Evolutionary conservation across 1,140 invertebrate species (phyloP).

Genomic region (Diorhabda sublineata): DNA sequence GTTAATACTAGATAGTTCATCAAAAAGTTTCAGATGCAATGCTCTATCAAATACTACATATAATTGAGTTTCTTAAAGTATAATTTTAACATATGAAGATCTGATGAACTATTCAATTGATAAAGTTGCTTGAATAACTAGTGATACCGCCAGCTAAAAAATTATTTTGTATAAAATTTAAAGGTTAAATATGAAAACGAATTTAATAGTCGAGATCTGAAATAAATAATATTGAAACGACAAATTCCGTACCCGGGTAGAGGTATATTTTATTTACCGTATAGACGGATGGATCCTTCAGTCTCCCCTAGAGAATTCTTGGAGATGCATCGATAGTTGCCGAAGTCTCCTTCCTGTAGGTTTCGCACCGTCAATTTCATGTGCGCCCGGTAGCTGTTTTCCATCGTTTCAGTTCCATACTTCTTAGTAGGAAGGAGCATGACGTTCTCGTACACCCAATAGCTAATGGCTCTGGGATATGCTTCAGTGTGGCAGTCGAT

Average conservation of each 20-base stretch:
- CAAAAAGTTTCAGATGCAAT: too few species aligned
- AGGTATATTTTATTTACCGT: slow-evolving; percentile 65
- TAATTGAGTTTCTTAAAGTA: too few species aligned
- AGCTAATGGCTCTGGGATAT: slow-evolving; percentile 86
- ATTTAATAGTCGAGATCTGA: not conserved
- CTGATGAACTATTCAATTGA: too few species aligned
- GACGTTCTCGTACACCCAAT: slow-evolving; percentile 84
- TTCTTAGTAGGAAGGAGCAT: slow-evolving; percentile 82
- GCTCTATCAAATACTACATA: too few species aligned
- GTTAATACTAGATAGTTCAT: too few species aligned
- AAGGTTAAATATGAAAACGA: not conserved
- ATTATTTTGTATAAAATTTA: not conserved
- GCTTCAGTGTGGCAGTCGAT: slow-evolving; percentile 91
- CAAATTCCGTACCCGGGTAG: not conserved
- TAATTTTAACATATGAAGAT: too few species aligned
- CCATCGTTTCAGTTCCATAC: slow-evolving; percentile 69
- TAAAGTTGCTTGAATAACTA: too few species aligned
- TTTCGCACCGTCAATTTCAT: slow-evolving; percentile 83
- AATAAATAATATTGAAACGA: not conserved
- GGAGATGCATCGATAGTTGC: slow-evolving; percentile 82
- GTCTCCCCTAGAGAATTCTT: slow-evolving; percentile 93
- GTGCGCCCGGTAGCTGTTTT: slow-evolving; percentile 77
- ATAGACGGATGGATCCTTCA: slow-evolving; percentile 84
- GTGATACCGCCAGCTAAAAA: too few species aligned
- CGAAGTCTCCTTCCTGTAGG: slow-evolving; percentile 72